phyloP scores from a whole-genome alignment of 2,797 vertebrate genomes.

The Rhinophrynus dorsalis region DNA sequence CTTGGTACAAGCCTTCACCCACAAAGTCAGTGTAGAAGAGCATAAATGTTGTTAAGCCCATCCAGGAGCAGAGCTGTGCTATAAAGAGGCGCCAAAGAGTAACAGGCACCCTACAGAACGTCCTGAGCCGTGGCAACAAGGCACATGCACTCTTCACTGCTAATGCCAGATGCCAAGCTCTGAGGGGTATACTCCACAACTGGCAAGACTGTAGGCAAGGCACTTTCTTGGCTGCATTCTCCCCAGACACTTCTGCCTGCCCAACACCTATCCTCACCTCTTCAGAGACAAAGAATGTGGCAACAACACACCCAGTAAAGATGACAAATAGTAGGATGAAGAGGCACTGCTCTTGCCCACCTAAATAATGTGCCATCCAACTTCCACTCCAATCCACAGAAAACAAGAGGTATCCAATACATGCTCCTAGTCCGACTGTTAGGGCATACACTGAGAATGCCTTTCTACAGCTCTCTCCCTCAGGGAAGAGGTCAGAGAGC shows the following conservation, averaged over 20 bases:
- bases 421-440: conserved; percentile 84
- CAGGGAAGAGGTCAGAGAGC: conserved; percentile 80
- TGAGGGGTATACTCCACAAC: conserved; percentile 48
- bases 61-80: conserved; percentile 85
- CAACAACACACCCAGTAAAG: conserved; percentile 72
- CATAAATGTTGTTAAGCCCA: conserved; percentile 82
- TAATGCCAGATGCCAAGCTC: conserved; percentile 36
- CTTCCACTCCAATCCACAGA: conserved; percentile 77
- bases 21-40: conserved; percentile 86
- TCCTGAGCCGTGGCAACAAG: conserved; percentile 65
- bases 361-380: conserved; percentile 69
- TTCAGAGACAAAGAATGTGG: conserved; percentile 75
- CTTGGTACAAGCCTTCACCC: conserved; percentile 82
- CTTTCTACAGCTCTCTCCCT: conserved; percentile 73
- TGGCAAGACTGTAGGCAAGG: conserved; percentile 12
- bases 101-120: conserved; percentile 69
- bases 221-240: conserved; percentile 33
- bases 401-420: conserved; percentile 80
- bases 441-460: conserved; percentile 82
- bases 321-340: conserved; percentile 75
- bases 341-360: conserved; percentile 78
- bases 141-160: conserved; percentile 54
- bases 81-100: conserved; percentile 77
- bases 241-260: fast-evolving
- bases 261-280: conserved; percentile 52